Evolutionary conservation across 2,888 invertebrate genomes (phyloP).

Genomic region (Stramonita haemastoma): DNA sequence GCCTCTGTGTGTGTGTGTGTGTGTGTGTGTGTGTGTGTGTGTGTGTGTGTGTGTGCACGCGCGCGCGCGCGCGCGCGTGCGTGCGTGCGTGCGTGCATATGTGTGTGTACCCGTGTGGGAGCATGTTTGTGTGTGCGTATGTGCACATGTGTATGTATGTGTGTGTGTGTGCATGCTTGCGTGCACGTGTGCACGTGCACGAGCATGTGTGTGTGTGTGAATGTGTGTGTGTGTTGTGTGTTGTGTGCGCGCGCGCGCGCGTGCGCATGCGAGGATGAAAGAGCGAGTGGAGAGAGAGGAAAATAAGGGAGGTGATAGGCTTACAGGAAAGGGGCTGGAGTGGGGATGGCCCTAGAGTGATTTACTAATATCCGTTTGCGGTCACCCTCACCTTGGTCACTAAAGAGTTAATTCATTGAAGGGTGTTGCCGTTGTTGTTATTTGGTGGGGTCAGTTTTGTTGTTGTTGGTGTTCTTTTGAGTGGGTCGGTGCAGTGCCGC

Average conservation of each 20-base stretch:
- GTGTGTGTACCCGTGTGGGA: not conserved
- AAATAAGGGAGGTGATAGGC: too few species aligned
- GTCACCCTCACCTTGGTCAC: too few species aligned
- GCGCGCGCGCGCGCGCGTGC: not conserved
- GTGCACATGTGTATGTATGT: not conserved
- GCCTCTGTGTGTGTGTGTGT: not conserved
- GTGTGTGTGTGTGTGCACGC: not conserved
- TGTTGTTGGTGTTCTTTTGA: too few species aligned
- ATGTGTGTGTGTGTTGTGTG: conserved; percentile 1
- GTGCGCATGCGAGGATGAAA: not conserved
- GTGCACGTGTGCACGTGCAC: not conserved
- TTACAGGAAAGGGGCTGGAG: too few species aligned
- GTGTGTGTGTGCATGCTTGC: not conserved
- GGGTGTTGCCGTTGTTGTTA: too few species aligned
- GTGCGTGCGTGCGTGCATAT: not conserved
- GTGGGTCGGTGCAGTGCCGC: too few species aligned
- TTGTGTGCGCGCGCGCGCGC: not conserved
- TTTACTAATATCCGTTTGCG: too few species aligned
- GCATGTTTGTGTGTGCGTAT: not conserved
- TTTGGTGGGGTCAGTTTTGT: too few species aligned
- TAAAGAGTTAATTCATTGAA: too few species aligned
- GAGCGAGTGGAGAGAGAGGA: not conserved
- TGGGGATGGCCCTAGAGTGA: too few species aligned
- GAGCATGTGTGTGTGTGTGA: not conserved
- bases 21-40: not conserved